phyloP scores from a whole-genome alignment of 2,113 vertebrate genomes.

The Calyptomena viridis region DNA sequence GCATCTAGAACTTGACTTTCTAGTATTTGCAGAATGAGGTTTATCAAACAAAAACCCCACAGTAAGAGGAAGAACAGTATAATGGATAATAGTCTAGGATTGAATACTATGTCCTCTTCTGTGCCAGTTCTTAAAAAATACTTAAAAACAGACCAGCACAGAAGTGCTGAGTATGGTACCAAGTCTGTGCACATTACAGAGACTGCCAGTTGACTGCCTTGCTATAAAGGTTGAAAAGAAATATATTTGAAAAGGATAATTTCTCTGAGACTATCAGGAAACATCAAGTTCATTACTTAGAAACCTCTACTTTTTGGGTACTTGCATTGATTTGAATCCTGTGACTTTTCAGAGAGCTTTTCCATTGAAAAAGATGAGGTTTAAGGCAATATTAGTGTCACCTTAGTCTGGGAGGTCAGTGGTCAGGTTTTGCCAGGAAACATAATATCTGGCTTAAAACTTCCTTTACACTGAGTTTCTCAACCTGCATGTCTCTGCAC shows the following conservation, averaged over 20 bases:
- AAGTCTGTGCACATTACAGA: neutral
- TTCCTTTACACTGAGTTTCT: neutral
- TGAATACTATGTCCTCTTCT: neutral
- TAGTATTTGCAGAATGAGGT: neutral
- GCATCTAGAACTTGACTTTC: neutral
- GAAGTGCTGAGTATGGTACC: neutral
- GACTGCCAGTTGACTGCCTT: neutral
- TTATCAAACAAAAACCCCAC: neutral
- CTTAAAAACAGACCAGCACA: neutral
- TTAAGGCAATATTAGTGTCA: neutral
- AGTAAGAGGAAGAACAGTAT: neutral
- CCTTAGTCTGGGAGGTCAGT: neutral
- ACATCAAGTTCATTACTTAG: neutral
- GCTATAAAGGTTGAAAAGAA: neutral
- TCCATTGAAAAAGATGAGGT: neutral
- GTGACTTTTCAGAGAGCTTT: neutral
- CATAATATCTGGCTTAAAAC: neutral
- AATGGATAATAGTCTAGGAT: neutral
- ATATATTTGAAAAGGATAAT: neutral
- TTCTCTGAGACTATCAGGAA: neutral
- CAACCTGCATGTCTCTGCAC: neutral
- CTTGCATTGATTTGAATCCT: neutral
- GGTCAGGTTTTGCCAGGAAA: neutral
- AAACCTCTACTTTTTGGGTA: neutral
- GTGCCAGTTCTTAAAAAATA: neutral